These are phyloP conservation scores for Enteromius paludinosus DNA, from an alignment of 2,797 vertebrate species.

Conservation along the genomic window DNA sequence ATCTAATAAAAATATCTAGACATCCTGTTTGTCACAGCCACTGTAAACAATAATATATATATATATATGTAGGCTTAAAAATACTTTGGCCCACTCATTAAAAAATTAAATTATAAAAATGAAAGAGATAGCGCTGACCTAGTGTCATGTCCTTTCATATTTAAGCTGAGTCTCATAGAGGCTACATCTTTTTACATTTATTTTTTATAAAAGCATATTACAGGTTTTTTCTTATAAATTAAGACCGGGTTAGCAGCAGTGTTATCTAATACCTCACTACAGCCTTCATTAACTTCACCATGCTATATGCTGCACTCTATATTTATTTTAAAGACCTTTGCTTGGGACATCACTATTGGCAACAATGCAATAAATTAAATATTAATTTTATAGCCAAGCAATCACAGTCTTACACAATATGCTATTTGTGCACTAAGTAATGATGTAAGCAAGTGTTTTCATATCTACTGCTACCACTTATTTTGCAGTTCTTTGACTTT, in stretches of 20 bases:
- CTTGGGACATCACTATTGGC: not conserved
- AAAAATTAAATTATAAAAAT: not conserved
- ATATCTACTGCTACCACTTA: not conserved
- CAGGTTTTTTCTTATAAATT: not conserved
- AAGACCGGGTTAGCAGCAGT: not conserved
- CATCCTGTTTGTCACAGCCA: not conserved
- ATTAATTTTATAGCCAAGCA: not conserved
- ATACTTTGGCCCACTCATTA: not conserved
- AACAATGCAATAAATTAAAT: slow-evolving; percentile 4
- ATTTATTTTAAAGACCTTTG: not conserved
- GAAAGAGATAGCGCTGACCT: not conserved
- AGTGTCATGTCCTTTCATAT: not conserved
- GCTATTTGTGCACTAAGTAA: not conserved
- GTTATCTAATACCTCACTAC: not conserved
- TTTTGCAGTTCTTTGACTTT: slow-evolving; percentile 26
- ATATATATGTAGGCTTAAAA: not conserved
- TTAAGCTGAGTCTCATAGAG: not conserved
- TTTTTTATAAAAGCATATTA: not conserved
- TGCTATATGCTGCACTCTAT: not conserved
- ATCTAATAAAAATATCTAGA: not conserved
- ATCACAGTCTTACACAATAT: not conserved
- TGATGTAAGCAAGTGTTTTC: not conserved
- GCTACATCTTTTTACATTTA: not conserved
- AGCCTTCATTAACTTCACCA: slow-evolving; percentile 2
- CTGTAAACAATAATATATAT: not conserved